These are phyloP conservation scores for Tinea pellionella DNA, from an alignment of 2,888 invertebrate genomes.

Conservation along the genomic window DNA sequence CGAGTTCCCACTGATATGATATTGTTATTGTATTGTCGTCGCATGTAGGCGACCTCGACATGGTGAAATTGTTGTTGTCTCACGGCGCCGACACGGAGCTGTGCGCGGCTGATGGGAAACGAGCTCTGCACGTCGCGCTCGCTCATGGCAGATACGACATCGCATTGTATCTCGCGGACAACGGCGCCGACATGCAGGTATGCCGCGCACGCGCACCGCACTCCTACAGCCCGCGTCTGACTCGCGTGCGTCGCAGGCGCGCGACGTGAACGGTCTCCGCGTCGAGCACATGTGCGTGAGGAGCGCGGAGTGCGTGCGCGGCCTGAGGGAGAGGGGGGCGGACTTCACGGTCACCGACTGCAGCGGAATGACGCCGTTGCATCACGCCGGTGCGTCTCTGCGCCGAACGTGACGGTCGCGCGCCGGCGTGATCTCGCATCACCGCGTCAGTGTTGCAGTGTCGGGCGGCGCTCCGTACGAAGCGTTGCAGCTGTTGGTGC, in stretches of 20 bases:
- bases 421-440: too few relatives aligned
- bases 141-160: constrained; percentile 36
- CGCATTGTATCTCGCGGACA: constrained; percentile 51
- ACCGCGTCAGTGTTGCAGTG: too few relatives aligned
- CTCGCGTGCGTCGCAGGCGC: constrained; percentile 26
- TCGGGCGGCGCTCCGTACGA: neutral
- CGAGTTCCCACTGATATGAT: too few relatives aligned
- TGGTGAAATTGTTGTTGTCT: constrained; percentile 47
- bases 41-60: constrained; percentile 37
- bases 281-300: constrained; percentile 68
- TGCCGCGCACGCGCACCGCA: neutral
- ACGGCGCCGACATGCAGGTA: constrained; percentile 50
- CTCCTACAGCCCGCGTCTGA: neutral
- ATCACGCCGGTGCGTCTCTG: constrained; percentile 49
- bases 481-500: neutral
- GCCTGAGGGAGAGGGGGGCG: constrained; percentile 30
- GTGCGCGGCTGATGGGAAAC: constrained; percentile 39
- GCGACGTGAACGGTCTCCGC: constrained; percentile 59
- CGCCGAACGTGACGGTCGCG: too few relatives aligned
- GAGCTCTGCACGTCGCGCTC: constrained; percentile 61
- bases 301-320: constrained; percentile 44
- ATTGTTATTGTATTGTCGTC: too few relatives aligned
- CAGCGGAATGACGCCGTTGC: constrained; percentile 67
- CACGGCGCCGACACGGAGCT: constrained; percentile 60
- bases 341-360: constrained; percentile 43